Percentiles rank a stretch among this genome's conserved stretches.
These are phyloP conservation scores for Stichodactyla helianthus DNA, from an alignment of 64 coral and sea anemone genomes.

Conservation along the genomic window DNA sequence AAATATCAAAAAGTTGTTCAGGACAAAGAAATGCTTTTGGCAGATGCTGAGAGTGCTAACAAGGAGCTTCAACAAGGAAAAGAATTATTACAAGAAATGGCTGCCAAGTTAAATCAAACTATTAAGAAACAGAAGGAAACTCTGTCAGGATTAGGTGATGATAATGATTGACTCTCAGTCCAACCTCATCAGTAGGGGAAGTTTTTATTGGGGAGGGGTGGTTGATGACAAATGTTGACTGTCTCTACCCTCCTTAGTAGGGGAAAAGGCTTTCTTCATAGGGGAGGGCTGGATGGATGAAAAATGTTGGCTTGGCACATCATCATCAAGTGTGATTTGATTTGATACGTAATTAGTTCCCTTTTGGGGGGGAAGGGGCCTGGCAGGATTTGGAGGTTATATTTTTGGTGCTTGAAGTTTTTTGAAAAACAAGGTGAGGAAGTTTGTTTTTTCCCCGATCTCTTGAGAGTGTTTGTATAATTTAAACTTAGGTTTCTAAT, in stretches of 20 bases:
- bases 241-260: not conserved
- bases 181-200: not conserved
- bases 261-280: not conserved
- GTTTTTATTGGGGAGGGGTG: no score
- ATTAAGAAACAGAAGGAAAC: conserved; percentile 64
- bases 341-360: no score
- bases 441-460: no score
- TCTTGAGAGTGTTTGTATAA: no score
- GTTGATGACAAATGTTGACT: not conserved
- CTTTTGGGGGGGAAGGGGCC: no score
- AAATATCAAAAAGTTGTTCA: conserved; percentile 57
- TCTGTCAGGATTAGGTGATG: conserved; percentile 60
- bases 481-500: no score
- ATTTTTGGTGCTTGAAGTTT: no score
- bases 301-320: no score
- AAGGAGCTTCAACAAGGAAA: conserved; percentile 60
- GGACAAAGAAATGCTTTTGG: conserved; percentile 67
- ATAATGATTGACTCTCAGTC: not conserved
- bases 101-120: conserved; percentile 47
- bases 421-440: no score
- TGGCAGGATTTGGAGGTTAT: no score
- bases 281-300: not conserved
- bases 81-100: conserved; percentile 68
- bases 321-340: no score
- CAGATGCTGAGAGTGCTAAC: conserved; percentile 60